phyloP scores from a whole-genome alignment of 2,113 vertebrate species.

The Ictalurus furcatus region DNA sequence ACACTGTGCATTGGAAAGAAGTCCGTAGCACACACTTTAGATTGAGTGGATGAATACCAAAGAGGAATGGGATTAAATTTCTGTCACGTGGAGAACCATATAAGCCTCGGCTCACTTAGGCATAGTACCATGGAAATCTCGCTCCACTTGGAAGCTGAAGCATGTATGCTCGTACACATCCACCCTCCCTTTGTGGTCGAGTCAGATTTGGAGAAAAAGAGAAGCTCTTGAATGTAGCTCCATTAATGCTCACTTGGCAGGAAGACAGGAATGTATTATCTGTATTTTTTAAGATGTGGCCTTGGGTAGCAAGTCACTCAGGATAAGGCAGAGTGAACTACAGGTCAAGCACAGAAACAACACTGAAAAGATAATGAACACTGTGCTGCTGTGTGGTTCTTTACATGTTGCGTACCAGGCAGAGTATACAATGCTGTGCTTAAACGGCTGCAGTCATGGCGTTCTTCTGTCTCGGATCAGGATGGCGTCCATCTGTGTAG shows the following conservation, averaged over 20 bases:
- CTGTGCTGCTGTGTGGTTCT: background rate
- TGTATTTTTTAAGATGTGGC: slow-evolving; percentile 15
- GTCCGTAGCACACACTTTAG: background rate
- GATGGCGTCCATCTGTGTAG: slow-evolving; percentile 65
- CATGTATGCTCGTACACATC: slow-evolving; percentile 19
- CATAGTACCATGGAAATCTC: slow-evolving; percentile 21
- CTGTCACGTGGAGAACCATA: background rate
- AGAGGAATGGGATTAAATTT: slow-evolving; percentile 31
- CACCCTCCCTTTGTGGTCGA: background rate
- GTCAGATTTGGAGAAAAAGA: slow-evolving; percentile 1
- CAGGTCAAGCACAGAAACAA: slow-evolving; percentile 22
- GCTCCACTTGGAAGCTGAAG: background rate
- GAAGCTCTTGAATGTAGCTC: slow-evolving; percentile 3
- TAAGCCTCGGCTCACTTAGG: background rate
- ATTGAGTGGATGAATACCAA: background rate
- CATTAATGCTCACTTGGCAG: slow-evolving; percentile 20
- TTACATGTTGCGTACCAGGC: background rate
- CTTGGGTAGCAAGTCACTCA: slow-evolving; percentile 32
- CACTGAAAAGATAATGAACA: background rate
- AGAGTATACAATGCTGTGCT: background rate
- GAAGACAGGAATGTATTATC: slow-evolving; percentile 34
- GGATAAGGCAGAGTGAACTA: slow-evolving; percentile 17
- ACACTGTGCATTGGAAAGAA: background rate
- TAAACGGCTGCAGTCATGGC: slow-evolving; percentile 89
- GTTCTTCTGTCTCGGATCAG: slow-evolving; percentile 83